These are phyloP conservation scores for Helicoverpa zea DNA, from an alignment of 1,140 invertebrate genomes.

Conservation along the genomic window DNA sequence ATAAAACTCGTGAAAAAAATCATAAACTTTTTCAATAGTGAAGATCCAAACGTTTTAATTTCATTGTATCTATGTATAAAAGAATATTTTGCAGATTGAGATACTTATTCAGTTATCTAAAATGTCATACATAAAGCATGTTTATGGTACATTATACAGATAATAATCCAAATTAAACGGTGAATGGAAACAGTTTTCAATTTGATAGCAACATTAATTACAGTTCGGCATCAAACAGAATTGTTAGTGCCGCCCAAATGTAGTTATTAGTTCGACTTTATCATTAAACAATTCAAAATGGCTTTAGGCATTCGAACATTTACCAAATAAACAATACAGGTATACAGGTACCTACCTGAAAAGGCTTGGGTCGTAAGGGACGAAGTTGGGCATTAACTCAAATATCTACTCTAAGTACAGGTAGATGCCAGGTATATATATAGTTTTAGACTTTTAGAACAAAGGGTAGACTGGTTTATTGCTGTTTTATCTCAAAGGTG, in stretches of 20 bases:
- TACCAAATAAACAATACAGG: conserved; percentile 61
- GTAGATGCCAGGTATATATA: not conserved
- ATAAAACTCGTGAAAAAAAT: no score
- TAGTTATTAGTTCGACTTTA: conserved; percentile 39
- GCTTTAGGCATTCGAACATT: conserved; percentile 58
- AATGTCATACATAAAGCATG: not conserved
- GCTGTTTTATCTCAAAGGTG: conserved; percentile 25
- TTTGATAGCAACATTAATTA: conserved; percentile 40
- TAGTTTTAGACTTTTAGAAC: not conserved
- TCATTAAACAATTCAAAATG: conserved; percentile 59
- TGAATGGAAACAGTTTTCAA: conserved; percentile 12
- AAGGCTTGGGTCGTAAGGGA: not conserved
- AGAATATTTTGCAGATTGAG: not conserved
- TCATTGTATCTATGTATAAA: no score
- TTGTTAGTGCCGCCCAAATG: conserved; percentile 17
- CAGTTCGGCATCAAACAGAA: conserved; percentile 7
- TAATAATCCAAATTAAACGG: not conserved
- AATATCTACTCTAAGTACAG: not conserved
- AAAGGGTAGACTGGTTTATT: conserved; percentile 36
- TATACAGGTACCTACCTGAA: not conserved
- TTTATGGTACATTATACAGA: not conserved
- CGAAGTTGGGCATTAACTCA: conserved; percentile 34
- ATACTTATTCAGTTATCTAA: not conserved
- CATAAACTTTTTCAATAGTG: no score
- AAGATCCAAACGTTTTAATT: no score